These are phyloP conservation scores for Ormyrus labotus DNA, from an alignment of 2,888 invertebrate species.

Conservation along the genomic window DNA sequence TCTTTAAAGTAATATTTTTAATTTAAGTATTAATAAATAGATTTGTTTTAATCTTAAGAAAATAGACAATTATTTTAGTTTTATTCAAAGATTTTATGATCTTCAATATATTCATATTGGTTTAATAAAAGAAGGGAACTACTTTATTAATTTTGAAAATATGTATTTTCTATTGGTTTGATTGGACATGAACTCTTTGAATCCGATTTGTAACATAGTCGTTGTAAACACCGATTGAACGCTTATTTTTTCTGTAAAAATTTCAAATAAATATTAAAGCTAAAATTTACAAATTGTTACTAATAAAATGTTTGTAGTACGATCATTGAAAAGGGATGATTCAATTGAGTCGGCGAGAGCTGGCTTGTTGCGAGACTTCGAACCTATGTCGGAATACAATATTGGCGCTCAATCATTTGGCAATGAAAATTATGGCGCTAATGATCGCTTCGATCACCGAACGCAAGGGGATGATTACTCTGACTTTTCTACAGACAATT, in stretches of 20 bases:
- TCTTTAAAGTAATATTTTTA: neutral
- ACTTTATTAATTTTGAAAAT: too few relatives aligned
- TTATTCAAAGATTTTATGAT: too few relatives aligned
- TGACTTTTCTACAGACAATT: constrained; percentile 71
- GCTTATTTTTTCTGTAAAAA: constrained; percentile 1
- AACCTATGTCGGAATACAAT: constrained; percentile 81
- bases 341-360: constrained; percentile 85
- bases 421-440: constrained; percentile 65
- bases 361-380: constrained; percentile 87
- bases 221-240: constrained; percentile 1
- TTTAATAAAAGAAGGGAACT: too few relatives aligned
- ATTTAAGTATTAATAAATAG: neutral
- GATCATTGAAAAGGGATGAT: constrained; percentile 78
- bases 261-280: neutral
- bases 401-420: constrained; percentile 70
- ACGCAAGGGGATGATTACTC: constrained; percentile 71
- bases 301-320: constrained; percentile 70
- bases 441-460: constrained; percentile 54
- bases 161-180: too few relatives aligned
- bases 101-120: too few relatives aligned
- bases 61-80: too few relatives aligned
- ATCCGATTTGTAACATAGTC: constrained; percentile 7
- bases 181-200: constrained; percentile 34
- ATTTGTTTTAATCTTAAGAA: too few relatives aligned
- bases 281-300: neutral